Conservation (phyloP, 2,797 vertebrate species). For the Cryptoblepharus egeriae region DNA sequence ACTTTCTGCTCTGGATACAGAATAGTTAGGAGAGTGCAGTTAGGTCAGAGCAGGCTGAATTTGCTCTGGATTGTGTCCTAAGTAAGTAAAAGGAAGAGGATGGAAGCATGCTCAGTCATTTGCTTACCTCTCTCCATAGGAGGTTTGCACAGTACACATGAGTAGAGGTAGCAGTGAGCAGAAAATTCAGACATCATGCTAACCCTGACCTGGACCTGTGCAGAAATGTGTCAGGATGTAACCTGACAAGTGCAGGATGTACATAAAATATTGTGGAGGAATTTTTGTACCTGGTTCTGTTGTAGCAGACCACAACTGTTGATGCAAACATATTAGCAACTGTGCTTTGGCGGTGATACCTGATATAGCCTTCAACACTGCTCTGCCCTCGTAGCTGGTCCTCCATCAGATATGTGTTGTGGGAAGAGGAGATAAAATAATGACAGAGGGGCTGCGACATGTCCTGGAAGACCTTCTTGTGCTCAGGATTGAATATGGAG, state of each 20-base stretch:
- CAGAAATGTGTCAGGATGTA: no score
- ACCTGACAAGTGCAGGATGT: neutral
- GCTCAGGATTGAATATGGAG: conserved; percentile 86
- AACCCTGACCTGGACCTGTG: no score
- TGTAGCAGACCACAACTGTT: neutral
- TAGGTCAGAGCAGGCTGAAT: no score
- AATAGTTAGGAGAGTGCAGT: no score
- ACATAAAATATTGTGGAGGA: neutral
- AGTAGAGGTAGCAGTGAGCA: no score
- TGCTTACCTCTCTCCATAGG: no score
- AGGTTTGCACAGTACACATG: no score
- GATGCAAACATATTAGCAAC: neutral
- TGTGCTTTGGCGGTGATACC: conserved; percentile 70
- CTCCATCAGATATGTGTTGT: conserved; percentile 96
- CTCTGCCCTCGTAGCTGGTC: conserved; percentile 95
- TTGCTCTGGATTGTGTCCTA: no score
- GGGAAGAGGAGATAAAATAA: conserved; percentile 97
- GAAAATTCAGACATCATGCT: no score
- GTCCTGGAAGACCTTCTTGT: conserved; percentile 84
- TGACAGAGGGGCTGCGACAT: conserved; percentile 92
- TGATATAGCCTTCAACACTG: conserved; percentile 95
- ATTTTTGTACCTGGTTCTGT: neutral
- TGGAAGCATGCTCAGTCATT: no score
- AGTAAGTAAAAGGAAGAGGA: no score
- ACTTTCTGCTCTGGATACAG: no score